Percentiles rank a stretch among this genome's conserved stretches.
phyloP scores from a whole-genome alignment of 1,140 invertebrate species.

The Caerostris extrusa region DNA sequence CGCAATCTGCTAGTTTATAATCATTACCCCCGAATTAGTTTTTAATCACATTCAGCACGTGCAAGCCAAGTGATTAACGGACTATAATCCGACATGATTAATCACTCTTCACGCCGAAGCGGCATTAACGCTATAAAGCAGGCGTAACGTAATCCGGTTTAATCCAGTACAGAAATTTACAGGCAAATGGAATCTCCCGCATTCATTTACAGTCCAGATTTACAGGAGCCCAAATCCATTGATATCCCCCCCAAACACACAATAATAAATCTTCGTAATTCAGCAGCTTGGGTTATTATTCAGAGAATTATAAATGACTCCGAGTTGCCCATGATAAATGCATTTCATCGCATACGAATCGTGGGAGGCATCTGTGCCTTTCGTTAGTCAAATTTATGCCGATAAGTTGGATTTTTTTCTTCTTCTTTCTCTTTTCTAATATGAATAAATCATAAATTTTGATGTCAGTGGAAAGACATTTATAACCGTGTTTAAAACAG shows the following conservation, averaged over 20 bases:
- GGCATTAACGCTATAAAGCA: not conserved
- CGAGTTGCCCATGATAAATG: not conserved
- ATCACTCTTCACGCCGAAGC: not conserved
- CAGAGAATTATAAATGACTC: not conserved
- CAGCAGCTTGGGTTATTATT: not conserved
- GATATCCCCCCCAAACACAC: not conserved
- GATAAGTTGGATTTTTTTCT: not conserved
- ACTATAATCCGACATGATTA: not conserved
- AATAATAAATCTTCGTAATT: constrained; percentile 6
- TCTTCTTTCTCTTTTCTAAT: not conserved
- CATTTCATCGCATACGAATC: not conserved
- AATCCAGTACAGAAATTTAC: not conserved
- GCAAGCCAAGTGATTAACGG: not conserved
- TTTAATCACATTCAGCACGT: constrained; percentile 15
- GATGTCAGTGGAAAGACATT: not conserved
- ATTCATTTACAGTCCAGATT: constrained; percentile 17
- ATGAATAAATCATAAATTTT: not conserved
- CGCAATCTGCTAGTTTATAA: not conserved
- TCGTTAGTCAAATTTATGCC: not conserved
- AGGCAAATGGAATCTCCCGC: not conserved
- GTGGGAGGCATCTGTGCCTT: not conserved
- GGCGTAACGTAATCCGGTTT: constrained; percentile 11
- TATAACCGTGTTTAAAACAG: not conserved
- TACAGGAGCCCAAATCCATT: constrained; percentile 1
- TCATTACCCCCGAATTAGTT: constrained; percentile 9